Percentiles rank a stretch among this genome's conserved stretches.
These are phyloP conservation scores for Drosophila tsacasi DNA, from an alignment of 1,140 invertebrate species.

Conservation along the genomic window DNA sequence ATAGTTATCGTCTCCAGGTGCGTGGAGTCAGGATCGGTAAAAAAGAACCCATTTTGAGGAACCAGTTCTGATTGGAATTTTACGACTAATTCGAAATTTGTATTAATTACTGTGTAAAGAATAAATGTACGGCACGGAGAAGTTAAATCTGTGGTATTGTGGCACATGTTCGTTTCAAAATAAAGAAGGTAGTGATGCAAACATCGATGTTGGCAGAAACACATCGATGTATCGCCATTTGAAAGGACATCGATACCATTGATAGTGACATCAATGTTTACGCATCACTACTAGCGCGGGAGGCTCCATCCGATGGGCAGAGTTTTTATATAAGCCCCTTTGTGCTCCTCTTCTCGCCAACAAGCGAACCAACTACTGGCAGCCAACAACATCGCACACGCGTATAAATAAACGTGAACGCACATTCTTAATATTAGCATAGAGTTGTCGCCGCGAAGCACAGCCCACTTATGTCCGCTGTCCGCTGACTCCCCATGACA, in stretches of 20 bases:
- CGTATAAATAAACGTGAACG: slow-evolving; percentile 50
- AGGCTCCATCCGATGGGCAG: slow-evolving; percentile 27
- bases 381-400: slow-evolving; percentile 23
- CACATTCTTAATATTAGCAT: slow-evolving; percentile 60
- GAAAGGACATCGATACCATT: not conserved
- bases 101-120: too few relatives aligned
- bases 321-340: slow-evolving; percentile 49
- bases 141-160: too few relatives aligned
- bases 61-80: too few relatives aligned
- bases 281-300: slow-evolving; percentile 2
- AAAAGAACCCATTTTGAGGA: too few relatives aligned
- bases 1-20: too few relatives aligned
- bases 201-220: not conserved
- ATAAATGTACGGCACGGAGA: too few relatives aligned
- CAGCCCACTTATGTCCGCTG: slow-evolving; percentile 11
- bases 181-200: too few relatives aligned
- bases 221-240: not conserved
- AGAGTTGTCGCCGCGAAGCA: slow-evolving; percentile 45
- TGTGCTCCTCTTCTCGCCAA: slow-evolving; percentile 32
- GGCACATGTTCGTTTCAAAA: too few relatives aligned
- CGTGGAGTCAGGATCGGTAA: too few relatives aligned
- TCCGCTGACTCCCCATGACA: slow-evolving; percentile 72
- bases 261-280: not conserved
- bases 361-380: slow-evolving; percentile 29
- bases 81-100: too few relatives aligned